Base-by-base conservation (phyloP, 2,888 invertebrate genomes). In the Cephus nigrinus region DNA sequence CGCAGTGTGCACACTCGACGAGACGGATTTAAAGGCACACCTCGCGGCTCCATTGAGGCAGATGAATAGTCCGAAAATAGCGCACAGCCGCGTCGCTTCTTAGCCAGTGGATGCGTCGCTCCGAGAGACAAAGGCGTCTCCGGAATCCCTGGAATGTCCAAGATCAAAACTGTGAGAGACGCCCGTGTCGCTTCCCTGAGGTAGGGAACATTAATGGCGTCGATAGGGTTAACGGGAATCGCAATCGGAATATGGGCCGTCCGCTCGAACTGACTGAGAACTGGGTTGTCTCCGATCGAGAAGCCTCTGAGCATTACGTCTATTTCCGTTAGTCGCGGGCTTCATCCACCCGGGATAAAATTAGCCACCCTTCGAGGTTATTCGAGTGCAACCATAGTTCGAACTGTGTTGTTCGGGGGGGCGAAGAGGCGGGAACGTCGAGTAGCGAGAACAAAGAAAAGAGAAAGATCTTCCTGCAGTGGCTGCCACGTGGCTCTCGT, bases 11-110 rank as follows among this genome's bases (percentile, higher is more conserved):
- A 40, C 40, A 40, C 40, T 40, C 40, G 15, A 40, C 15, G 1
- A 5, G 69, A 30, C 69, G 5, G 11, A 69, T 69, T 69, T 69
- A 69, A 40, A 69, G 69, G 69, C 69, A 5, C 69, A 32, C 30
- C 69, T 69, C 69, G 15, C 69, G 15, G 31, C 31, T 69, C 69
- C 69, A 69, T 69, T 69, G 3, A 69, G 11, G 3, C 69, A 30
- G 69, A 69, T 30, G 69, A 32, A 69, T n/a, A 30, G 30, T 69
- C 69, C 69, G 69, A 30, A 30, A 69, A 69, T 69, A 69, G 69
- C 69, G 40, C 15, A 1, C 4, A 11, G 69, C 30, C 69, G 69
- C 12, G 12, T 69, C 11, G 69, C 40, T 15, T 5, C 15, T 40
- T 5, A 15, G 0, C 69, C 12, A 30, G 69, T 69, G 30, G 12